Percentiles rank a stretch among this genome's conserved stretches.
phyloP scores from a whole-genome alignment of 1,140 invertebrate genomes.

The Zophobas atratus region DNA sequence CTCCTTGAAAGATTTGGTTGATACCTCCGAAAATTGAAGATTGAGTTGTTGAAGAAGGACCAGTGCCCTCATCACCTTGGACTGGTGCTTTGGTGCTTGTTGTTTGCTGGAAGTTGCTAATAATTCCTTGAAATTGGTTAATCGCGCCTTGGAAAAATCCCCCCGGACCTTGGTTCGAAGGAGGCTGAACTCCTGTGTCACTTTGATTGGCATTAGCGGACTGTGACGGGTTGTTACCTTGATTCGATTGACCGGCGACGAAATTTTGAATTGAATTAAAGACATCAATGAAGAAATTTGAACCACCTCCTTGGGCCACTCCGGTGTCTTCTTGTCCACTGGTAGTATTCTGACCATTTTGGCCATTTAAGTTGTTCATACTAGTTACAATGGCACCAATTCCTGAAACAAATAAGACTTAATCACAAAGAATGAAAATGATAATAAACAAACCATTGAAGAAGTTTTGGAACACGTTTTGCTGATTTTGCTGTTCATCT shows the following conservation, averaged over 20 bases:
- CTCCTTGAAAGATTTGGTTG: conserved; percentile 48
- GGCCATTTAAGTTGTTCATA: conserved; percentile 19
- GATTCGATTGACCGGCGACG: conserved; percentile 1
- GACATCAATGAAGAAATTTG: conserved; percentile 20
- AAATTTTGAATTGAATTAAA: conserved; percentile 17
- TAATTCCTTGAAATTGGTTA: conserved; percentile 39
- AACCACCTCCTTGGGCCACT: background rate
- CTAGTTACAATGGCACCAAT: conserved; percentile 10
- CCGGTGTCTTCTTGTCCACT: conserved; percentile 25
- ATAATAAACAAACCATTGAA: background rate
- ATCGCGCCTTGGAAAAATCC: conserved; percentile 42
- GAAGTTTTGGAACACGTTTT: conserved; percentile 13
- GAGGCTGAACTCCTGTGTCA: conserved; percentile 26
- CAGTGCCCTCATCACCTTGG: conserved; percentile 40
- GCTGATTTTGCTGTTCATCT: conserved; percentile 24
- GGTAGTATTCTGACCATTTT: conserved; percentile 1
- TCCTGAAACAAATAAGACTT: conserved; percentile 9
- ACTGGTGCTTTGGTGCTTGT: conserved; percentile 19
- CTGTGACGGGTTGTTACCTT: background rate
- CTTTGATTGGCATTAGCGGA: background rate
- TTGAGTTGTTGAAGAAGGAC: conserved; percentile 9
- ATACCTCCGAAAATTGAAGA: conserved; percentile 49
- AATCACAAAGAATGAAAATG: background rate
- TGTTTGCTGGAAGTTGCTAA: conserved; percentile 35
- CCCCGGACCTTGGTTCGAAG: background rate